Evolutionary conservation across 1,140 invertebrate species (phyloP), one percentile per base, ranked within the genome.

Genomic region (Lanistes nyassanus): DNA sequence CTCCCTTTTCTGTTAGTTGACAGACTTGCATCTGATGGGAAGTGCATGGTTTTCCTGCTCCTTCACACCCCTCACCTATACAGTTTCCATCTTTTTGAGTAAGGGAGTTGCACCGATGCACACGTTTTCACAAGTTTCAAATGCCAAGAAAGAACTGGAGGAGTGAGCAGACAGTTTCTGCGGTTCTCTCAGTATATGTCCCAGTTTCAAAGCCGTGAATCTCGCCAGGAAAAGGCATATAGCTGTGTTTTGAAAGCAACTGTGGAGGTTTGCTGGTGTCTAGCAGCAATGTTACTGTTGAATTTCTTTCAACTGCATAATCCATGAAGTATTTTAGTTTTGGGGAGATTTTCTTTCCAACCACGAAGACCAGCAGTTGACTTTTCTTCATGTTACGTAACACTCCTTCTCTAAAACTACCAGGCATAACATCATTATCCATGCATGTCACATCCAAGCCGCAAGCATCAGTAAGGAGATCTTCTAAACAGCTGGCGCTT

Each of bases 241-340:
- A 39, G 4, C 55, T 55, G 34, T 39, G 55, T 39, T 3, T 1
- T 13, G 53, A 42, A 13, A 72, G 70, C 53, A 39, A 7, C 21
- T 42, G 13, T 7, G 70, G 70, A 2, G 60, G 31, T n/a, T 29
- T 55, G 2, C 39, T 29, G 11, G 55, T 56, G n/a, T 62, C 55
- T n/a, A 60, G 34, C 9, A 72, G 37, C n/a, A 72, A 6, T 26
- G 70, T 72, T 36, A 72, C 70, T n/a, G 55, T 72, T 39, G 70
- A 42, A 3, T 11, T 5, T 23, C 37, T 34, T 37, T 42, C 42
- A 36, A 55, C 70, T 5, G 37, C 55, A 56, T 62, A 23, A 11
- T 37, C 11, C 19, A 72, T 60, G 21, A 36, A 39, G n/a, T n/a
- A 72, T 29, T 39, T 34, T 0, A 36, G 31, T 26, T 31, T 29